Conservation (phyloP, 92 coral and sea anemone species). For the Diadumene lineata region DNA sequence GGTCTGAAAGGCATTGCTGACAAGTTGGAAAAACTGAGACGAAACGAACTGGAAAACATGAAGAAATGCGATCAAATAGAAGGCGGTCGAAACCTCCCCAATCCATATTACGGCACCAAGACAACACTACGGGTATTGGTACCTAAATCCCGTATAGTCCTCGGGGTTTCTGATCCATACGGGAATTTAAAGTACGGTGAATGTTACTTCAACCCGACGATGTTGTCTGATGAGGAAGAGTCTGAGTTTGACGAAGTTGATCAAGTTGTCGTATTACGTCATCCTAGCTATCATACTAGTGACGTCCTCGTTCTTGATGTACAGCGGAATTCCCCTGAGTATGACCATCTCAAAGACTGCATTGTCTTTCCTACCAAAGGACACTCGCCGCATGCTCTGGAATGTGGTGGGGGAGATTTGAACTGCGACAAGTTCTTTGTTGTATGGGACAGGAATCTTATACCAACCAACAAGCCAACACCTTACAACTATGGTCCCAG, state of each 20-base stretch:
- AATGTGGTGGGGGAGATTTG: slow-evolving; percentile 50
- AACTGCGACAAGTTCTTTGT: slow-evolving; percentile 59
- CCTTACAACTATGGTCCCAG: slow-evolving; percentile 32
- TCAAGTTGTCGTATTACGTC: slow-evolving; percentile 51
- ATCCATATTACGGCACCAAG: slow-evolving; percentile 14
- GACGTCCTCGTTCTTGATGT: slow-evolving; percentile 55
- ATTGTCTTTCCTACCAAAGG: slow-evolving; percentile 52
- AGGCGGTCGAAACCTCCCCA: slow-evolving; percentile 25
- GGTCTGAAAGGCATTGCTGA: slow-evolving; percentile 21
- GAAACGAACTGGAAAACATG: slow-evolving; percentile 32
- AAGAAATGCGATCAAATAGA: slow-evolving; percentile 20
- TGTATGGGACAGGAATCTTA: slow-evolving; percentile 62
- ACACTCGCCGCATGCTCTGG: slow-evolving; percentile 42
- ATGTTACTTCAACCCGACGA: slow-evolving; percentile 69
- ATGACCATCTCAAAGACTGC: slow-evolving; percentile 63
- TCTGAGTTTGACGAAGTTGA: slow-evolving; percentile 31
- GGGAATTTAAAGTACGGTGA: slow-evolving; percentile 40
- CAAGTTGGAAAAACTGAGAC: not conserved
- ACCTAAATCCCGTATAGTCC: slow-evolving; percentile 66
- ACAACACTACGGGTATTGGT: slow-evolving; percentile 42
- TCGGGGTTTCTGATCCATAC: slow-evolving; percentile 65
- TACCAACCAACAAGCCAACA: slow-evolving; percentile 31
- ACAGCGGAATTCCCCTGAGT: slow-evolving; percentile 24
- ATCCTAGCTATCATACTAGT: slow-evolving; percentile 62
- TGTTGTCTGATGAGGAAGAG: slow-evolving; percentile 35